Base-by-base conservation (phyloP, 2,113 vertebrate species). In the Corythornis cristatus region DNA sequence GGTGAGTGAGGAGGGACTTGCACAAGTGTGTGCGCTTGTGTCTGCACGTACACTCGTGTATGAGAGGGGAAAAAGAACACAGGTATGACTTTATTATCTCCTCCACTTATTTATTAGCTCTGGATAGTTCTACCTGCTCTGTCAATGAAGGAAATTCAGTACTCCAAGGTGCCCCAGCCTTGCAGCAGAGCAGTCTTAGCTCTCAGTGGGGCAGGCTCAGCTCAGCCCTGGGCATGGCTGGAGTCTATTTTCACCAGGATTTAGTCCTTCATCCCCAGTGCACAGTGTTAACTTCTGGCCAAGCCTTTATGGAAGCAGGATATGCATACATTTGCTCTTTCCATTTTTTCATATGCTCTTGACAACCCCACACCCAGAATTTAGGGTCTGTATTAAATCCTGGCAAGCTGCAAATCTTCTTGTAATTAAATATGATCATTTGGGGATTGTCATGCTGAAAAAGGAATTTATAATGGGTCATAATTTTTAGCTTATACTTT, bases 321-420 rank as follows among this genome's bases (percentile, higher is more conserved):
- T 4, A 1, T 7, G 25, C 8, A 15, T 35, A 35, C 1, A 0
- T 45, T 71, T 67, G 31, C 42, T 16, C 28, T 81, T 35, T 35
- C 11, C 7, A 18, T 57, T 79, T 58, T 57, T 57, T 9, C 0
- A 10, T 51, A 26, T 0, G 0, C 29, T 71, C 53, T 15, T 13
- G 56, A 29, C 18, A 43, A 15, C 11, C 13, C 58, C 72, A 15
- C 8, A 23, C 2, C 3, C 31, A 22, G 18, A 84, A 81, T 90
- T 94, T 37, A 65, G 35, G 76, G 17, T 78, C 65, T 72, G 8
- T 65, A 42, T 33, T 53, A 71, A 80, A 67, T 7, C 10, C 51
- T 88, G 53, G 26, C 58, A 53, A 61, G 28, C 35, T 79, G 35
- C 45, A 50, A 23, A 40, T 66, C 66, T 71, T 29, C 35, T 61